A percentile compares a stretch with the other conserved stretches of the same genome.
These are phyloP conservation scores for Tragopan temminckii DNA, from an alignment of 2,797 vertebrate species.

Conservation along the genomic window DNA sequence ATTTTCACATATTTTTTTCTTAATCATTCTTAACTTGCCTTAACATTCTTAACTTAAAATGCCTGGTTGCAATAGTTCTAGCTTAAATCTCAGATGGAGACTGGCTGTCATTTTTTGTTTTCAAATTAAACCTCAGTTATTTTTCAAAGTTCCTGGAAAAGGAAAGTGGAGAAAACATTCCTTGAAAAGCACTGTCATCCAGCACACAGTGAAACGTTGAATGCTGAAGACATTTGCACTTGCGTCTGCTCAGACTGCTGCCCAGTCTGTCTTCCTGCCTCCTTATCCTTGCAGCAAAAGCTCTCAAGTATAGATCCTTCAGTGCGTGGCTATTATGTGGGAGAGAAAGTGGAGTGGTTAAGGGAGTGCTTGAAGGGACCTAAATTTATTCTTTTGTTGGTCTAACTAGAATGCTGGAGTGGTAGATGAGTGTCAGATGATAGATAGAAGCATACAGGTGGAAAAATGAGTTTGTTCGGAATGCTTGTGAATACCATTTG, in stretches of 20 bases:
- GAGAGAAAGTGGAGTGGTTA: neutral
- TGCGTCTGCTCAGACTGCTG: neutral
- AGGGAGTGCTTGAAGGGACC: neutral
- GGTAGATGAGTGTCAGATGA: neutral
- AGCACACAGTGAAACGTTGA: neutral
- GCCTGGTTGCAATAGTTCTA: neutral
- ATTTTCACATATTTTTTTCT: neutral
- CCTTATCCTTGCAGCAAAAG: rapidly evolving
- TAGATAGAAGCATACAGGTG: neutral
- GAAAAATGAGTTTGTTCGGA: neutral
- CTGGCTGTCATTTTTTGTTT: neutral
- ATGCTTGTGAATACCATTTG: neutral
- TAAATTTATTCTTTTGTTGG: slow-evolving; percentile 15
- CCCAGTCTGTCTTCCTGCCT: neutral
- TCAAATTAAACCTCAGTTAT: neutral
- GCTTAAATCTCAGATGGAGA: neutral
- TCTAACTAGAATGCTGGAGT: neutral
- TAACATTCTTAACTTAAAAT: neutral
- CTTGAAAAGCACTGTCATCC: slow-evolving; percentile 3
- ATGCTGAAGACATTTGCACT: neutral
- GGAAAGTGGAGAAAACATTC: neutral
- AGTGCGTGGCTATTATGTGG: neutral
- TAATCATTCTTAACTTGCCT: neutral
- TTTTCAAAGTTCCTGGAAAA: neutral
- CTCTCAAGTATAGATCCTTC: neutral